Percentiles rank a stretch among this genome's conserved stretches.
phyloP scores from a whole-genome alignment of 1,140 invertebrate species.

The Muscidifurax raptorellus region DNA sequence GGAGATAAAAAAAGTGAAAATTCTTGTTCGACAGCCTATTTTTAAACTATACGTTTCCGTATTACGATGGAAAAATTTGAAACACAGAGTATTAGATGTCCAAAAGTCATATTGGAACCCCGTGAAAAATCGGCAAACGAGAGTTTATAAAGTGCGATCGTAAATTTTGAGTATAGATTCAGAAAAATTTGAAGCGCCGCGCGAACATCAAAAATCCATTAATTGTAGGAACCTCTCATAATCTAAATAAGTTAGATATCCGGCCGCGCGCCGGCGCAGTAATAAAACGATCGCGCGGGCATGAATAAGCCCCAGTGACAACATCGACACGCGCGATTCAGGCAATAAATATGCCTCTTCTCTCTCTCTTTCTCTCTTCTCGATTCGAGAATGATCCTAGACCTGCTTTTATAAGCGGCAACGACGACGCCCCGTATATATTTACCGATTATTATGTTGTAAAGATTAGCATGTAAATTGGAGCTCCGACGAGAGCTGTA shows the following conservation, averaged over 20 bases:
- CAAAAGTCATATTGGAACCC: too few species aligned
- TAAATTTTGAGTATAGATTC: conserved; percentile 12
- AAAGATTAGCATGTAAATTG: conserved; percentile 61
- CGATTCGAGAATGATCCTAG: background rate
- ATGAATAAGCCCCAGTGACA: conserved; percentile 14
- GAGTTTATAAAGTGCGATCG: conserved; percentile 4
- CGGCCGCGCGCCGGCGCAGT: background rate
- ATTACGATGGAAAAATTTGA: background rate
- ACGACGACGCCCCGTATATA: conserved; percentile 47
- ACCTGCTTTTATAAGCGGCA: conserved; percentile 26
- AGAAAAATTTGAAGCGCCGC: conserved; percentile 11
- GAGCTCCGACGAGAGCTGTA: conserved; percentile 29
- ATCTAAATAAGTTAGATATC: conserved; percentile 40
- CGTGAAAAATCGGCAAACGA: background rate
- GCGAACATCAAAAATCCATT: conserved; percentile 35
- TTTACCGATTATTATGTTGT: conserved; percentile 60
- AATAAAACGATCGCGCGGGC: conserved; percentile 23
- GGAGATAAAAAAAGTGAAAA: too few species aligned
- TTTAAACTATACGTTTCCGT: too few species aligned
- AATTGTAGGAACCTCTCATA: conserved; percentile 32
- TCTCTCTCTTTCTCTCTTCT: background rate
- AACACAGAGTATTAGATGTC: background rate
- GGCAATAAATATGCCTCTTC: conserved; percentile 27
- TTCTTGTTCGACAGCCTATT: too few species aligned
- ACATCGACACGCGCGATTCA: conserved; percentile 10